Base-by-base conservation (phyloP, 2,113 vertebrate species). In the Rhinolophus sinicus region DNA sequence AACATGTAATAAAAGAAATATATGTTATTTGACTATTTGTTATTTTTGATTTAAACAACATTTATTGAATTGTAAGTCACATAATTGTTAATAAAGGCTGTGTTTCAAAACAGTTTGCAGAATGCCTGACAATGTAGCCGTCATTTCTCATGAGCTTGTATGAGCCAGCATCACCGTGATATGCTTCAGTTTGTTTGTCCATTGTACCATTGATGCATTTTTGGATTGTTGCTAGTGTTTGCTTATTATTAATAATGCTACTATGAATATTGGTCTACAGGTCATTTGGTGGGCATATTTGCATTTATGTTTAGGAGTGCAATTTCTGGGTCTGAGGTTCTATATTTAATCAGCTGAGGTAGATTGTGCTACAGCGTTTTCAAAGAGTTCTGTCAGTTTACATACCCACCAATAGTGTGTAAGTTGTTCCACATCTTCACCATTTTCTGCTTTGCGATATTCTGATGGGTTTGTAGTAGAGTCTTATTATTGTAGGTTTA, bases 1-100 rank as follows among this genome's bases (percentile, higher is more conserved):
- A 40, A 78, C 21, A 44, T 22, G 64, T 35, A 8, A 5, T 10
- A 28, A 69, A 50, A 14, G 60, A 64, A 64, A 13, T 30, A 64
- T 64, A 30, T 30, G 30, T 64, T 64, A 64, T 30, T 72, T 60
- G 10, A 67, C 3, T 50, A 38, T 16, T 26, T 18, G 4, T 19
- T 93, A 38, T 33, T 50, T 91, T 95, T 90, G 6, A 62, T 93
- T 86, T 38, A 77, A 93, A 52, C 83, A 64, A 77, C 33, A 56
- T 24, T 86, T 54, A 56, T 30, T 86, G 38, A 89, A 80, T 73
- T n/a, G 1, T 26, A 60, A 67, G 15, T 47, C 58, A 64, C 22
- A 54, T 14, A 28, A 30, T 38, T 69, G 70, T 56, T 72, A 58
- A 78, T 13, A 35, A 69, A 14, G n/a, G 3, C 26, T 75, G 0